Evolutionary conservation across 35 echinoderm and acorn worm species (phyloP).

Genomic region (Anneissia japonica): DNA sequence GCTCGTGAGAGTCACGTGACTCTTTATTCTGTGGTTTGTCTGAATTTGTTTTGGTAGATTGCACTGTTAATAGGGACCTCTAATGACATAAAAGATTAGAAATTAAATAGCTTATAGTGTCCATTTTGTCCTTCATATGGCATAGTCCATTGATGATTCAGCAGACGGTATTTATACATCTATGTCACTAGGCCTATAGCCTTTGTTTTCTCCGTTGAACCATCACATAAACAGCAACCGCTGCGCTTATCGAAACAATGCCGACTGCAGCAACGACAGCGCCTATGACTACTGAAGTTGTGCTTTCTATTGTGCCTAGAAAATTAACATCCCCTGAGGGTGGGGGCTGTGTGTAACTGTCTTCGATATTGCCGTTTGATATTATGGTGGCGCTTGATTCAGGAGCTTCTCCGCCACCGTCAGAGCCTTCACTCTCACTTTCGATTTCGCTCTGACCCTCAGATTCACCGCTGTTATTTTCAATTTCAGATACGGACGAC

Average conservation of each 20-base stretch:
- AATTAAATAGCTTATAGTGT: too few relatives aligned
- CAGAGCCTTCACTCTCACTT: background rate
- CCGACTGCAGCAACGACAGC: background rate
- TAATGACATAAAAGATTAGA: too few relatives aligned
- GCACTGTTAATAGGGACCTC: too few relatives aligned
- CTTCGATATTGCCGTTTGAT: background rate
- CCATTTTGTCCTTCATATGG: too few relatives aligned
- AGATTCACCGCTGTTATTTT: background rate
- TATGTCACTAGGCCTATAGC: too few relatives aligned
- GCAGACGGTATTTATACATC: too few relatives aligned
- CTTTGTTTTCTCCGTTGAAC: background rate
- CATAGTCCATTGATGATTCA: too few relatives aligned
- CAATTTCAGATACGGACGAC: background rate
- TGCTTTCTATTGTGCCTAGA: background rate
- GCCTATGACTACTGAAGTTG: background rate
- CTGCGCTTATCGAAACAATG: background rate
- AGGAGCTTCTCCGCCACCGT: background rate
- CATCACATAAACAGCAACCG: background rate
- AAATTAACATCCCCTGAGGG: background rate
- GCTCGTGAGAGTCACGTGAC: too few relatives aligned
- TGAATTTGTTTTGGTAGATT: too few relatives aligned
- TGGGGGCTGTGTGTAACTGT: background rate
- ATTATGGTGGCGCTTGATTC: background rate
- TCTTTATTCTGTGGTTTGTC: too few relatives aligned
- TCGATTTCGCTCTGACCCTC: background rate